These are phyloP conservation scores for Apteryx owenii DNA, from an alignment of 2,113 vertebrate species.

Conservation along the genomic window DNA sequence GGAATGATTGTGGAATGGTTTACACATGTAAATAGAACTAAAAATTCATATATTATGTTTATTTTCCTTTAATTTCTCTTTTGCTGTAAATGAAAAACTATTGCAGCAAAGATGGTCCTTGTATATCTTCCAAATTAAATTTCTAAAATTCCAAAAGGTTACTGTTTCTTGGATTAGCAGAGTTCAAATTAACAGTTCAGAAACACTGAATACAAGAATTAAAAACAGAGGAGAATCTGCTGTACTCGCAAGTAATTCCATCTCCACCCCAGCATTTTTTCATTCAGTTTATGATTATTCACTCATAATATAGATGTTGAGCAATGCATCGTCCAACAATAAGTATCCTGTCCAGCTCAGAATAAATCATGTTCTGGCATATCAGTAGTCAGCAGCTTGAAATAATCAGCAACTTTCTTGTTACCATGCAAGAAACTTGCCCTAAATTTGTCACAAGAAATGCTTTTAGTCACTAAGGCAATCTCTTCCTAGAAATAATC, in stretches of 20 bases:
- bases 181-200: background rate
- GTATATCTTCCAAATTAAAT: background rate
- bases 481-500: background rate
- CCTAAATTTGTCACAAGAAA: background rate
- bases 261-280: background rate
- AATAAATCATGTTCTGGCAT: background rate
- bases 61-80: background rate
- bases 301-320: background rate
- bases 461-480: background rate
- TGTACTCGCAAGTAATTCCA: background rate
- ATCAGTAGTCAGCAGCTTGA: background rate
- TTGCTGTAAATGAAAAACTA: background rate
- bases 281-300: background rate
- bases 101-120: fast-evolving
- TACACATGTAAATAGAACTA: background rate
- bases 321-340: background rate
- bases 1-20: background rate
- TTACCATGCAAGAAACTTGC: background rate
- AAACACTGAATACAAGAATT: background rate
- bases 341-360: background rate
- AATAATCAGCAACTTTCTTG: background rate
- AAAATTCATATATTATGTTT: background rate
- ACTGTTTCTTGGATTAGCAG: background rate
- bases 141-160: background rate
- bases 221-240: background rate